phyloP scores from a whole-genome alignment of 92 coral and sea anemone genomes.

The Parazoanthus darwini region DNA sequence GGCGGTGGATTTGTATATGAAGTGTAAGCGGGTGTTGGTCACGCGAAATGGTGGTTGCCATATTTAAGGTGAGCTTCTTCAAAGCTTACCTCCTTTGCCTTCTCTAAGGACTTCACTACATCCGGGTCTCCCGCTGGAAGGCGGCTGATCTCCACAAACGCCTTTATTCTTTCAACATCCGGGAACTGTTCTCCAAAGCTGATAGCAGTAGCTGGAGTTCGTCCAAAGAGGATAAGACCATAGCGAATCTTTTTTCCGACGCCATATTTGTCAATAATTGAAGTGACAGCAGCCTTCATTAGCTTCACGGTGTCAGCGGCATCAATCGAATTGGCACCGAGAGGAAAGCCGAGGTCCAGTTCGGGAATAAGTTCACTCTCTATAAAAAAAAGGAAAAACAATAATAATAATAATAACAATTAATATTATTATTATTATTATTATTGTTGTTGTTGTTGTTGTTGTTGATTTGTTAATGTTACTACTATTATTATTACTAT shows the following conservation, averaged over 20 bases:
- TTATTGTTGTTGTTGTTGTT: too few species aligned
- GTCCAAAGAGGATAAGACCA: conserved; percentile 69
- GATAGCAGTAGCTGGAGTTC: conserved; percentile 31
- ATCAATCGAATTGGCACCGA: conserved; percentile 58
- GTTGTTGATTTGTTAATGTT: too few species aligned
- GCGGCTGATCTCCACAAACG: conserved; percentile 39
- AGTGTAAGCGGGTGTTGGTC: too few species aligned
- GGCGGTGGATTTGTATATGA: too few species aligned
- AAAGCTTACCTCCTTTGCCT: conserved; percentile 42
- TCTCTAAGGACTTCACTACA: conserved; percentile 53
- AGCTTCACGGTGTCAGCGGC: conserved; percentile 56
- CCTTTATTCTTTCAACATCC: conserved; percentile 45
- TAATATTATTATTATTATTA: too few species aligned
- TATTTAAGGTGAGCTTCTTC: not conserved
- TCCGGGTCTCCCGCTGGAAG: conserved; percentile 70
- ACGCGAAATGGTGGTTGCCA: too few species aligned
- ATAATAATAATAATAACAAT: too few species aligned
- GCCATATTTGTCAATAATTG: conserved; percentile 65
- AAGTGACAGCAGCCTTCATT: conserved; percentile 66
- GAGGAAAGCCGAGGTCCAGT: conserved; percentile 77
- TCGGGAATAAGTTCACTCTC: conserved; percentile 54
- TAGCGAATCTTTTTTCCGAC: conserved; percentile 62
- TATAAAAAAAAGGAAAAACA: too few species aligned
- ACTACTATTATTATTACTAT: too few species aligned
- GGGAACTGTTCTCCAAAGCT: conserved; percentile 62